Base-by-base conservation (phyloP, 2,113 vertebrate genomes). In the Mus spicilegus region DNA sequence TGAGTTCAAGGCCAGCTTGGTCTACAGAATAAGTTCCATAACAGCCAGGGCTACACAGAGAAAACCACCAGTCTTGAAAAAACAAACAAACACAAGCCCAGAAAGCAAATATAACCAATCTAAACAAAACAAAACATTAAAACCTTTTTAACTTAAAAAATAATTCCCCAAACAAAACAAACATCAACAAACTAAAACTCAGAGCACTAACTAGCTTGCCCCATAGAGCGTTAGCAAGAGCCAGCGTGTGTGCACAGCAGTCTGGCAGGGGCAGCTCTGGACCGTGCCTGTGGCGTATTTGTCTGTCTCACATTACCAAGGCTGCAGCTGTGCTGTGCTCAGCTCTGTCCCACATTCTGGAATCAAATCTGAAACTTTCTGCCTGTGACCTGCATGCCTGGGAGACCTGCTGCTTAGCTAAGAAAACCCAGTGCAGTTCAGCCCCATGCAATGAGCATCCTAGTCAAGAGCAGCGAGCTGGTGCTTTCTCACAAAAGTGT, bases 291-390 rank as follows among this genome's bases (percentile, higher is more conserved):
- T 46, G 87, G 61, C 72, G 51, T 67, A 20, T 89, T 67, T 81
- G n/a, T 93, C 39, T 89, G 86, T 49, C 51, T 93, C n/a, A 3
- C 28, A 49, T 89, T 92, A 96, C 30, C 10, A 89, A 26, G 46
- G 30, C 58, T 78, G 17, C 46, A 72, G 54, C 7, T 67, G 42
- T 80, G 42, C 63, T 58, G 69, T 73, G 73, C 82, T 94, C 75
- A 75, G 24, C 61, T 78, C 17, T 65, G 49, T 90, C 61, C 89
- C 51, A 86, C 22, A 92, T 63, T 89, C 75, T 96, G 75, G 7
- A 94, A 75, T 46, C 33, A 65, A 91, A 58, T 80, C 61, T 96
- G 95, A 69, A 93, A 92, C 51, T 93, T 89, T 86, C 73, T 91
- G 90, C 54, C 58, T 90, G 46, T 56, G 70, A 90, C 75, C 84